Evolutionary conservation across 2,113 vertebrate genomes (phyloP).

Genomic region (Dicerorhinus sumatrensis): DNA sequence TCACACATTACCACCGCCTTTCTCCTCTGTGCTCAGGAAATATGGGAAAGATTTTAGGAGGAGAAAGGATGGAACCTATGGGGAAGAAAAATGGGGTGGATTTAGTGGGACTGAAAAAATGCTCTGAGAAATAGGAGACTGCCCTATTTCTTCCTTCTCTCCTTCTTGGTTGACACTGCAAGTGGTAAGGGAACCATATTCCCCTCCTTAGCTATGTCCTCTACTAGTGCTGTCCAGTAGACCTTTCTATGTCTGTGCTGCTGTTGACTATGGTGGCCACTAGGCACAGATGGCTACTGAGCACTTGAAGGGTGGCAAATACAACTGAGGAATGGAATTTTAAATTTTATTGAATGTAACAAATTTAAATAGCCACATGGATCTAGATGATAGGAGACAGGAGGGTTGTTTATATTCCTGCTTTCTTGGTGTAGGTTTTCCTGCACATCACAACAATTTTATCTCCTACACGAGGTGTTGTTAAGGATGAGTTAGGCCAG

Average conservation of each 20-base stretch:
- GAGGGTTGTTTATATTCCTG: background rate
- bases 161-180: background rate
- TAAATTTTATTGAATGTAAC: background rate
- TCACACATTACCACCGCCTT: background rate
- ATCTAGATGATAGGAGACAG: background rate
- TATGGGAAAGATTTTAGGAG: background rate
- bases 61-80: background rate
- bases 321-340: background rate
- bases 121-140: background rate
- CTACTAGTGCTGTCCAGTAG: background rate
- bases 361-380: background rate
- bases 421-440: background rate
- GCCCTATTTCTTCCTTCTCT: background rate
- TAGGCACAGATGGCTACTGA: background rate
- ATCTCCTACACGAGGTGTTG: background rate
- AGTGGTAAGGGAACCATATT: background rate
- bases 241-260: background rate
- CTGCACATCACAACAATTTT: background rate
- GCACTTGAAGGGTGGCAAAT: background rate
- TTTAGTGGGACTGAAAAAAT: background rate
- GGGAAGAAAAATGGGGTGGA: background rate
- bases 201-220: background rate
- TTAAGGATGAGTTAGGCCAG: background rate
- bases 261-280: background rate
- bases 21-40: background rate